Conservation (phyloP, 2,113 vertebrate genomes). For the Austrofundulus limnaeus region DNA sequence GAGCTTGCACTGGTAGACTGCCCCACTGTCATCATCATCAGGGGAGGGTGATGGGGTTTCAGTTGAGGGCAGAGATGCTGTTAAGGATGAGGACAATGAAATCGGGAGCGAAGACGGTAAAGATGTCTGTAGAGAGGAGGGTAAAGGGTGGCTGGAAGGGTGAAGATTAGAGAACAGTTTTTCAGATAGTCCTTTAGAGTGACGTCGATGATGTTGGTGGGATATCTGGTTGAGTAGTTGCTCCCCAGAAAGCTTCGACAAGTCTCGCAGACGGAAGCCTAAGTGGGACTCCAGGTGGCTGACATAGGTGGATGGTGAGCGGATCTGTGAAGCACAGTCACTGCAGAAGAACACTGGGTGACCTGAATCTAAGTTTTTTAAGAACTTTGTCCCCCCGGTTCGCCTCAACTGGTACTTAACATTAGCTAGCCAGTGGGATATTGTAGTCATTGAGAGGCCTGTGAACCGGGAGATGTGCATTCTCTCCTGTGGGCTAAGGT, state of each 20-base stretch:
- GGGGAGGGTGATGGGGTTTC: conserved; percentile 82
- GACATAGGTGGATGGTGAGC: conserved; percentile 97
- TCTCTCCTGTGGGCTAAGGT: conserved; percentile 98
- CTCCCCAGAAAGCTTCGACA: conserved; percentile 94
- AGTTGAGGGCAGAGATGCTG: conserved; percentile 55
- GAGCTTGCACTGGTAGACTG: conserved; percentile 95
- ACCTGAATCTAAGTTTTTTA: conserved; percentile 98
- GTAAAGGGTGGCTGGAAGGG: conserved; percentile 69
- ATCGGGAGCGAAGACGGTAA: conserved; percentile 55
- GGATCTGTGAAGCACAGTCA: conserved; percentile 97
- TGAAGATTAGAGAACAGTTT: conserved; percentile 86
- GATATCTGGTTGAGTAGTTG: conserved; percentile 92
- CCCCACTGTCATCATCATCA: conserved; percentile 87
- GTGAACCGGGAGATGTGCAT: conserved; percentile 99
- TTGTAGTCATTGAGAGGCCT: conserved; percentile 98
- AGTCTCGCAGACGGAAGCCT: conserved; percentile 95
- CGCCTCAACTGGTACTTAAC: conserved; percentile 99
- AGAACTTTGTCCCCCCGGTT: conserved; percentile 99
- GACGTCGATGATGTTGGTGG: conserved; percentile 73
- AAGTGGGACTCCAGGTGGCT: conserved; percentile 97
- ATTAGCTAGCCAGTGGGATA: conserved; percentile 99
- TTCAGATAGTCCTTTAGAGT: conserved; percentile 93
- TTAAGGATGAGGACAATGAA: conserved; percentile 58
- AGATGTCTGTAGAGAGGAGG: conserved; percentile 63
- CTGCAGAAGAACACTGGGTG: conserved; percentile 99